Evolutionary conservation across 2,888 invertebrate species (phyloP), one percentile per base, ranked within the genome.

Genomic region (Maniola hyperantus): DNA sequence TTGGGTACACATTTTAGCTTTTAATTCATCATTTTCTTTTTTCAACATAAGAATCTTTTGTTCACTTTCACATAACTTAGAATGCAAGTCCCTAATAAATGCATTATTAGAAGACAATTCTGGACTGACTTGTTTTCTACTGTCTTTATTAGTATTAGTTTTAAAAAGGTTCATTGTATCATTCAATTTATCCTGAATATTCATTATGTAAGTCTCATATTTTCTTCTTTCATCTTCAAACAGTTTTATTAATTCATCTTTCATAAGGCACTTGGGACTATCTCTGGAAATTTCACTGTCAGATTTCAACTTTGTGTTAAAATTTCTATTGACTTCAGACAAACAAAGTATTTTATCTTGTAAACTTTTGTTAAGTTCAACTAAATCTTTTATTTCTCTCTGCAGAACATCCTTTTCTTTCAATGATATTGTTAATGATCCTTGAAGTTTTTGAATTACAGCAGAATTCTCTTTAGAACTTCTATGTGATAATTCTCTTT

Each of bases 401-500:
- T 88, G 83, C 42, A 94, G 77, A 72, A 85, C 81, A 55, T 89
- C 85, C 79, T 91, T 93, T 82, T 88, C 82, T 80, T 85, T 86
- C 54, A 80, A 72, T 53, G 81, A 75, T 59, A 76, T 64, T 70
- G 78, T 82, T 44, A 88, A 74, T 20, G 82, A 79, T 69, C 86
- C 83, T 67, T 85, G 85, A 34, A 76, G 66, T 67, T 69, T 74
- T 58, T 71, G 55, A 48, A 79, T 60, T 66, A 79, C 79, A 64
- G 78, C 72, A 67, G 82, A 78, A 55, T 66, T 75, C 54, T 75
- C 76, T 73, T 76, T 79, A 62, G 73, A 73, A 51, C 73, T 71
- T 54, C 72, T 76, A 76, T 88, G 73, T 64, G 78, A 93, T 93
- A 96, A 70, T 93, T 95, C 75, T 93, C 86, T 72, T 93, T 95